A percentile compares a stretch with the other conserved stretches of the same genome.
These are phyloP conservation scores for Caenorhabditis uteleia DNA, from an alignment of 2,888 invertebrate genomes.

Conservation along the genomic window DNA sequence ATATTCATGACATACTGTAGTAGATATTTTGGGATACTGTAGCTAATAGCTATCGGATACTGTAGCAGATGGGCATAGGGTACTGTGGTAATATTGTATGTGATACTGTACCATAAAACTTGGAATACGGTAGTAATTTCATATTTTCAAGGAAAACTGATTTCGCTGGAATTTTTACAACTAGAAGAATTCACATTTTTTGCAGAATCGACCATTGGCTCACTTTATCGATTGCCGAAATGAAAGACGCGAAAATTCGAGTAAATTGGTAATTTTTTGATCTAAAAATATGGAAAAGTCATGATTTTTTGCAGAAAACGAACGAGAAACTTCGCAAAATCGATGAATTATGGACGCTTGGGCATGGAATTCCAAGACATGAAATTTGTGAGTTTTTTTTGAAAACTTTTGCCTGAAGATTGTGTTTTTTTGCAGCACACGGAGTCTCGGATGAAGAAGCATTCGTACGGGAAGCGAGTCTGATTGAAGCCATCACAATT, in stretches of 20 bases:
- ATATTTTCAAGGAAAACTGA: no score
- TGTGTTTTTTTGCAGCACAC: constrained; percentile 42
- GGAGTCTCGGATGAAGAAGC: constrained; percentile 81
- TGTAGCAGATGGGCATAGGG: no score
- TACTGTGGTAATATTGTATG: no score
- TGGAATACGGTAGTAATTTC: no score
- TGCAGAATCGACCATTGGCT: constrained; percentile 81
- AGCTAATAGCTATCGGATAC: no score
- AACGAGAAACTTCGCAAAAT: constrained; percentile 34
- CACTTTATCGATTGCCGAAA: constrained; percentile 88
- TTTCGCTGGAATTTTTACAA: not conserved
- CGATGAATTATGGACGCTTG: constrained; percentile 43
- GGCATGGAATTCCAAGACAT: constrained; percentile 40
- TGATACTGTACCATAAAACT: no score
- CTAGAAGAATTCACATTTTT: not conserved
- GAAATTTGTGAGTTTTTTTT: constrained; percentile 25
- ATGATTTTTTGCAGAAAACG: constrained; percentile 16
- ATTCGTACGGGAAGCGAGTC: constrained; percentile 88
- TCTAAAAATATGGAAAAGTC: not conserved
- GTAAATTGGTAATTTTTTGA: constrained; percentile 11
- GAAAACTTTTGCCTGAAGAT: not conserved
- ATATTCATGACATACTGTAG: no score
- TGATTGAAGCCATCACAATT: constrained; percentile 83
- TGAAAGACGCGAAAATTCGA: constrained; percentile 21
- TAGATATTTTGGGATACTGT: no score